These are phyloP conservation scores for Euzophera pinguis DNA, from an alignment of 2,888 invertebrate species.

Conservation along the genomic window DNA sequence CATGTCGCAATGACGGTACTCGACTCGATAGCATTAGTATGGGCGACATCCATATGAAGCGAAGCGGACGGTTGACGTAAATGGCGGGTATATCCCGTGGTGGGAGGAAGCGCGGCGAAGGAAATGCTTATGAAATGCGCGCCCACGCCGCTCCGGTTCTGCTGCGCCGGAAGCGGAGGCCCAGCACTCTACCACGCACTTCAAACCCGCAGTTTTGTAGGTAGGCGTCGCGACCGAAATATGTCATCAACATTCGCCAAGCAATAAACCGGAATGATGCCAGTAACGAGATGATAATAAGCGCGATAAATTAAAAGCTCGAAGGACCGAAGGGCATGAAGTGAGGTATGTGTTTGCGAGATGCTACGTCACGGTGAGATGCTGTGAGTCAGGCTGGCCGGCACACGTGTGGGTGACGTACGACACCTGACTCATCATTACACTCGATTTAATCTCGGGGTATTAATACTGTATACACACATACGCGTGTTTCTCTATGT, in stretches of 20 bases:
- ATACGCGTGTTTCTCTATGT: slow-evolving; percentile 11
- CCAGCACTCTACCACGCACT: slow-evolving; percentile 35
- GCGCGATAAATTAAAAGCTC: slow-evolving; percentile 31
- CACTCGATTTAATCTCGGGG: slow-evolving; percentile 17
- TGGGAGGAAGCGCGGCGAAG: slow-evolving; percentile 61
- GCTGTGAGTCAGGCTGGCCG: slow-evolving; percentile 53
- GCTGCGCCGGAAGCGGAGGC: slow-evolving; percentile 63
- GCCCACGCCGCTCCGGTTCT: slow-evolving; percentile 55
- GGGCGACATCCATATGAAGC: slow-evolving; percentile 29
- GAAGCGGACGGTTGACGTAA: slow-evolving; percentile 23
- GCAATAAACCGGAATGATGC: neutral
- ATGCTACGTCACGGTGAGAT: slow-evolving; percentile 51
- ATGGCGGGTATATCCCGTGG: slow-evolving; percentile 34
- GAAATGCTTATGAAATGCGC: slow-evolving; percentile 66
- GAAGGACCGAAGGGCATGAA: slow-evolving; percentile 44
- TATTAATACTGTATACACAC: slow-evolving; percentile 8
- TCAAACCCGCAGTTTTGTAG: slow-evolving; percentile 38
- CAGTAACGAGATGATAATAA: neutral
- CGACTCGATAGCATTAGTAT: slow-evolving; percentile 33
- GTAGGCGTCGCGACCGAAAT: slow-evolving; percentile 46
- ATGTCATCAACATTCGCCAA: slow-evolving; percentile 23
- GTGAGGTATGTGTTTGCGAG: slow-evolving; percentile 25
- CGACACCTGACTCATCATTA: slow-evolving; percentile 60
- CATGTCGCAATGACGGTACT: slow-evolving; percentile 34
- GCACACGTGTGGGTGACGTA: slow-evolving; percentile 67